These are phyloP conservation scores for Gortyna flavago DNA, from an alignment of 2,888 invertebrate genomes.

Conservation along the genomic window DNA sequence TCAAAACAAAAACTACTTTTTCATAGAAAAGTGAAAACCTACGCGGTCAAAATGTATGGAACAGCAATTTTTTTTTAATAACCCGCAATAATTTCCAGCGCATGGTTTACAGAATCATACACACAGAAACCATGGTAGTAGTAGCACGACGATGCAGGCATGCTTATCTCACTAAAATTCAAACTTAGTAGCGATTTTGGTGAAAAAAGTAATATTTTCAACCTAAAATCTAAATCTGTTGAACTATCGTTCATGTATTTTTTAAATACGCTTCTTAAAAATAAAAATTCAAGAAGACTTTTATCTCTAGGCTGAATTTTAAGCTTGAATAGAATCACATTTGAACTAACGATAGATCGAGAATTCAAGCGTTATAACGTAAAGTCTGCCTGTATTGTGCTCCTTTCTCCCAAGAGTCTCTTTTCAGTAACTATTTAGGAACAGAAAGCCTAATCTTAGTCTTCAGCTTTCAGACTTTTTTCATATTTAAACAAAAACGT, in stretches of 20 bases:
- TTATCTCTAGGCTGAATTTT: background rate
- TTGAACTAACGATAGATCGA: constrained; percentile 38
- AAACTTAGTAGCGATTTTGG: background rate
- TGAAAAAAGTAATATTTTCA: background rate
- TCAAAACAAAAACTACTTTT: too few species aligned
- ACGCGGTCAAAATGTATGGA: too few species aligned
- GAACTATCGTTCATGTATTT: background rate
- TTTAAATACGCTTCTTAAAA: background rate
- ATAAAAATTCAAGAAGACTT: background rate
- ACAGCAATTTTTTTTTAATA: background rate
- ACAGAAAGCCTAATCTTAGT: constrained; percentile 17
- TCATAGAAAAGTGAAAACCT: too few species aligned
- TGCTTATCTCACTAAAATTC: background rate
- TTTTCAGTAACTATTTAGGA: constrained; percentile 35
- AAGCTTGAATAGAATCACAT: constrained; percentile 37
- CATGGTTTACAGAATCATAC: background rate
- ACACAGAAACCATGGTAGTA: background rate
- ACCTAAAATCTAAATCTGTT: background rate
- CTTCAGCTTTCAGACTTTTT: constrained; percentile 24
- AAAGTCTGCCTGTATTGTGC: constrained; percentile 30
- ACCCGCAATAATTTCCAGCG: background rate
- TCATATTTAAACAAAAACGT: constrained; percentile 24
- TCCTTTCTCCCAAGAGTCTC: constrained; percentile 17
- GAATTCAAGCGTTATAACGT: constrained; percentile 43
- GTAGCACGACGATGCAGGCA: too few species aligned